A percentile compares a stretch with the other conserved stretches of the same genome.
Evolutionary conservation across 2,113 vertebrate species (phyloP).

Genomic region (Cyanistes caeruleus): DNA sequence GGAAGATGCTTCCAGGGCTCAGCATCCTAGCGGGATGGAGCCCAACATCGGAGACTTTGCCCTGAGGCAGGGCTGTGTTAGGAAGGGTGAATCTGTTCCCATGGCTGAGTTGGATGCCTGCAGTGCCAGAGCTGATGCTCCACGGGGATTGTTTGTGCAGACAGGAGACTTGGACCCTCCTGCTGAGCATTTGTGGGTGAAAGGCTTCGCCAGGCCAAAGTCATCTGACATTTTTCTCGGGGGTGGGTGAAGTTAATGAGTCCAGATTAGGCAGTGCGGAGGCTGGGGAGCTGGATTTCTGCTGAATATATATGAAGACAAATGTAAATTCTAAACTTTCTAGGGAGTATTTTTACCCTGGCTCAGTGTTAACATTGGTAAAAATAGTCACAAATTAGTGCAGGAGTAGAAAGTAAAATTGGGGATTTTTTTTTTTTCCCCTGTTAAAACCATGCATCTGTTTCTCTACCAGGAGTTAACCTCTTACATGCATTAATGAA

Average conservation of each 20-base stretch:
- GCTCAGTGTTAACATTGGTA: constrained; percentile 58
- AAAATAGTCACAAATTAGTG: constrained; percentile 72
- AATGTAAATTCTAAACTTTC: constrained; percentile 70
- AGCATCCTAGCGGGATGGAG: not conserved
- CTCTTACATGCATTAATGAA: constrained; percentile 9
- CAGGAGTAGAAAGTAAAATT: constrained; percentile 62
- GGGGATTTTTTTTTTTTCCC: not conserved
- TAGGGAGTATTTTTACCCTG: constrained; percentile 68
- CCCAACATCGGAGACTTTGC: rapidly evolving
- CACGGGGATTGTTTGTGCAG: not conserved
- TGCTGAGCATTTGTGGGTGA: not conserved
- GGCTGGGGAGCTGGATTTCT: constrained; percentile 41
- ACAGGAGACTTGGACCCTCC: not conserved
- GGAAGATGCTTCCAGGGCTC: not conserved
- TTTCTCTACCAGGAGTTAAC: constrained; percentile 26
- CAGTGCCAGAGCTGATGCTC: not conserved
- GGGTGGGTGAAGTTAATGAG: constrained; percentile 65
- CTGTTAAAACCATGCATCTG: not conserved
- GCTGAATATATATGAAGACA: constrained; percentile 64
- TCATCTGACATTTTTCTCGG: constrained; percentile 60
- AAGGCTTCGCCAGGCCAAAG: constrained; percentile 33
- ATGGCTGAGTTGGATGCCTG: not conserved
- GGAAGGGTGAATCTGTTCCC: not conserved
- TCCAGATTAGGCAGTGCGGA: constrained; percentile 46
- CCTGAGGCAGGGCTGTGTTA: not conserved